Percentiles rank a stretch among this genome's conserved stretches.
These are phyloP conservation scores for Apteryx owenii DNA, from an alignment of 2,113 vertebrate species.

Conservation along the genomic window DNA sequence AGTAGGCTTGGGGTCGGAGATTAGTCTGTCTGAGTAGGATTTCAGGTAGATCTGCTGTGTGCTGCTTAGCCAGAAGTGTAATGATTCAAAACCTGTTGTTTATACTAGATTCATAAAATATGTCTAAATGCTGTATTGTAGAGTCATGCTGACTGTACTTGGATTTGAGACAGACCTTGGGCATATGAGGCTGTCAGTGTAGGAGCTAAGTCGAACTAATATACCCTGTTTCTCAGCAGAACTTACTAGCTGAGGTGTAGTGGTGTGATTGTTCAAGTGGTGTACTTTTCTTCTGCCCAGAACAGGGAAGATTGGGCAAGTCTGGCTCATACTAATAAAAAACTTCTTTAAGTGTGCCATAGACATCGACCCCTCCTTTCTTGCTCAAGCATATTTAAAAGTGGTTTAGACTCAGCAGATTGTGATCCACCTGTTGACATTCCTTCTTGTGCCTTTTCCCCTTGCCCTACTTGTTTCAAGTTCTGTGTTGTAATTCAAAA, in stretches of 20 bases:
- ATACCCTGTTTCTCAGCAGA: not conserved
- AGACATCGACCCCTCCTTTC: not conserved
- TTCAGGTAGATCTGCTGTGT: not conserved
- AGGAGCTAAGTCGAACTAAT: not conserved
- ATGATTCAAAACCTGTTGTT: not conserved
- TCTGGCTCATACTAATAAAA: not conserved
- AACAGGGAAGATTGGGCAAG: not conserved
- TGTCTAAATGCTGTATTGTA: rapidly evolving
- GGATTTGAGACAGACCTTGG: not conserved
- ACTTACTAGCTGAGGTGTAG: not conserved
- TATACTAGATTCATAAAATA: not conserved
- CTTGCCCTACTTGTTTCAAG: not conserved
- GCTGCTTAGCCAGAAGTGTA: not conserved
- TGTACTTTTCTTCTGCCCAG: not conserved
- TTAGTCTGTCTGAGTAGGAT: not conserved
- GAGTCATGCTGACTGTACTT: not conserved
- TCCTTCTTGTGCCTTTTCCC: not conserved
- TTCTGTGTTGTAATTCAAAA: not conserved
- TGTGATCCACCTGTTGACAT: not conserved
- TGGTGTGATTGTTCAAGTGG: not conserved
- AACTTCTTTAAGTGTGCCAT: not conserved
- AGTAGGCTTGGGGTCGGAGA: not conserved
- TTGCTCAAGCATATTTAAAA: not conserved
- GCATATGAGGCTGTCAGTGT: not conserved
- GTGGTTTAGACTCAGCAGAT: not conserved